Percentiles rank a stretch among this genome's conserved stretches.
Evolutionary conservation across 1,140 invertebrate species (phyloP).

Genomic region (Drosophila orena): DNA sequence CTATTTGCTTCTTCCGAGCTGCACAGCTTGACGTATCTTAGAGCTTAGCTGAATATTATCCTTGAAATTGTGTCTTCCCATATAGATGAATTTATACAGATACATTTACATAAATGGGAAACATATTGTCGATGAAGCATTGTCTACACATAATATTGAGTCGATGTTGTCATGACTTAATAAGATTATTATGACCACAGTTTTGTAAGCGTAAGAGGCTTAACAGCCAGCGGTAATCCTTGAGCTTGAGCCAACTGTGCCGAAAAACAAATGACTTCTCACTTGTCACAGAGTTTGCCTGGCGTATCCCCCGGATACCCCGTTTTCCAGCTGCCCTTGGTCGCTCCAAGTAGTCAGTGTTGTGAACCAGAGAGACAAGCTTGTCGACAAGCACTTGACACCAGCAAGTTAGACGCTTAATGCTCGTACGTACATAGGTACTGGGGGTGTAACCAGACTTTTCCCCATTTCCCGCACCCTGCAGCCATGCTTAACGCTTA

Average conservation of each 20-base stretch:
- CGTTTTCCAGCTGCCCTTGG: conserved; percentile 7
- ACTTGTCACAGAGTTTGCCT: conserved; percentile 31
- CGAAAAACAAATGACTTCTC: conserved; percentile 45
- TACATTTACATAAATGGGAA: no score
- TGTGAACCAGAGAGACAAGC: conserved; percentile 42
- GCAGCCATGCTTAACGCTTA: conserved; percentile 57
- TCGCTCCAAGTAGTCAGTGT: conserved; percentile 48
- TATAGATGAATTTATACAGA: no score
- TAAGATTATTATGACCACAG: conserved; percentile 11
- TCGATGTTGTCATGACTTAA: not conserved
- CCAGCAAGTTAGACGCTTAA: conserved; percentile 71
- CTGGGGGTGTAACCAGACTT: conserved; percentile 26
- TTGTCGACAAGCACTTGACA: conserved; percentile 76
- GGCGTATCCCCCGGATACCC: conserved; percentile 3
- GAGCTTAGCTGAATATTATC: not conserved
- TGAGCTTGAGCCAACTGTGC: conserved; percentile 19
- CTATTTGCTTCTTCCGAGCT: no score
- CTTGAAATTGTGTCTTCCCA: no score
- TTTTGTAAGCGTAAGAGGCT: conserved; percentile 5
- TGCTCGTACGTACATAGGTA: conserved; percentile 59
- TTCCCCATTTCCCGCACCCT: conserved; percentile 9
- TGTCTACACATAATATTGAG: not conserved
- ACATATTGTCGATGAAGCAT: not conserved
- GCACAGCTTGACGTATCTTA: no score
- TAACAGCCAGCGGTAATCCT: conserved; percentile 5